Base-by-base conservation (phyloP, 2,888 invertebrate genomes). In the Limnephilus auricula region DNA sequence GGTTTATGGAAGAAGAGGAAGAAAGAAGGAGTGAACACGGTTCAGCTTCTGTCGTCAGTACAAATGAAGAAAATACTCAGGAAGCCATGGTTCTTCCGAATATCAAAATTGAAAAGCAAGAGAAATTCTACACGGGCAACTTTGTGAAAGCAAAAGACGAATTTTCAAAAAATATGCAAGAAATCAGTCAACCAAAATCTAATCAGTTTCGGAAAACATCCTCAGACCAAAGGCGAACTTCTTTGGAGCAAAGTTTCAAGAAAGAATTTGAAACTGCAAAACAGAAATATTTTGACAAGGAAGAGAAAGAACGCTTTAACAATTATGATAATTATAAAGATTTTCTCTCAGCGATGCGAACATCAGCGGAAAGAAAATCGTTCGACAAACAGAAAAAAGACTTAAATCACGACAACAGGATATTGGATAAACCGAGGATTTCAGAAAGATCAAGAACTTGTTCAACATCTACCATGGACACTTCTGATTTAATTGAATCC, bases 1-100 rank as follows among this genome's bases (percentile, higher is more conserved):
- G 98, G 93, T 97, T 98, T 93, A 96, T 97, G 95, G 98, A 98
- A 94, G 97, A 96, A 0, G 96, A 94, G 95, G 96, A 96, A 93
- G 94, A 95, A 89, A 94, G 94, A 25, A 30, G 85, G 79, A 90
- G 90, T 79, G 91, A 91, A 79, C 89, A 91, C 40, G 91, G 91
- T n/a, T 91, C 91, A 31, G 86, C 50, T 25, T 91, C 91, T 25
- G 84, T 88, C 3, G n/a, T 37, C 0, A 87, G 85, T 87, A 82
- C 88, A 80, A 82, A 82, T 83, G 89, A 90, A 89, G 90, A 89
- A 86, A 91, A 91, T 90, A 93, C 90, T 87, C 92, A 93, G 50
- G 92, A 92, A 6, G 87, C 78, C n/a, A 79, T 90, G n/a, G 82
- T 78, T 88, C 87, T 90, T 34, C 84, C 50, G 13, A 92, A 50